A percentile compares a stretch with the other conserved stretches of the same genome.
Conservation (phyloP, 1,140 invertebrate species). For the Drosophila lacertosa region DNA sequence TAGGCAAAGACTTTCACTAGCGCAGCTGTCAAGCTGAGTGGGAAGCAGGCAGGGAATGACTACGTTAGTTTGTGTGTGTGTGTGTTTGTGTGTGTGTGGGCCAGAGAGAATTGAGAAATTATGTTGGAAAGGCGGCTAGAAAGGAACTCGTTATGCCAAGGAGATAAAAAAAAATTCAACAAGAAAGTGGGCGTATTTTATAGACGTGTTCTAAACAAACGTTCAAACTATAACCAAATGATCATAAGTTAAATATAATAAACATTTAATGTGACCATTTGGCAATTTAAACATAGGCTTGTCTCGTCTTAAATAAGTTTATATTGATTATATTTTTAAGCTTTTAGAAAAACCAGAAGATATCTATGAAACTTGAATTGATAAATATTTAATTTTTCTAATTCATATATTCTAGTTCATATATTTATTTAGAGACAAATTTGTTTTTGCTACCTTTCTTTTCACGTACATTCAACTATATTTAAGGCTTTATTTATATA, state of each 20-base stretch:
- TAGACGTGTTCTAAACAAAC: background rate
- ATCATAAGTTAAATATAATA: background rate
- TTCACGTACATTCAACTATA: no score
- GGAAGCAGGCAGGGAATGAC: conserved; percentile 16
- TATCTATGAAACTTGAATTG: no score
- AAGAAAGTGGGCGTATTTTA: conserved; percentile 10
- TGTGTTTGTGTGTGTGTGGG: conserved; percentile 10
- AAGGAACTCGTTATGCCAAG: conserved; percentile 13
- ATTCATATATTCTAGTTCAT: no score
- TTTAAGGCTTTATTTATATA: no score
- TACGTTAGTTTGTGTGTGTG: background rate
- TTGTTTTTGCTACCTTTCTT: no score
- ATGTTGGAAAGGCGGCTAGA: conserved; percentile 20
- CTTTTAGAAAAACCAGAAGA: no score
- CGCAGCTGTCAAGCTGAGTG: conserved; percentile 56
- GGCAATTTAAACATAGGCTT: no score
- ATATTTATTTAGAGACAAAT: no score
- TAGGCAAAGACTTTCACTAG: conserved; percentile 65
- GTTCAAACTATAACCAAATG: background rate
- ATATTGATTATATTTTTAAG: no score
- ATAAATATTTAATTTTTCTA: no score
- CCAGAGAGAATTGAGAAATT: conserved; percentile 7
- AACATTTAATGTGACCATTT: background rate
- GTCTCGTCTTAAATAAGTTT: no score
- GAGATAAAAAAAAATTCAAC: background rate